phyloP scores from a whole-genome alignment of 1,140 invertebrate genomes.

The Gonioctena quinquepunctata region DNA sequence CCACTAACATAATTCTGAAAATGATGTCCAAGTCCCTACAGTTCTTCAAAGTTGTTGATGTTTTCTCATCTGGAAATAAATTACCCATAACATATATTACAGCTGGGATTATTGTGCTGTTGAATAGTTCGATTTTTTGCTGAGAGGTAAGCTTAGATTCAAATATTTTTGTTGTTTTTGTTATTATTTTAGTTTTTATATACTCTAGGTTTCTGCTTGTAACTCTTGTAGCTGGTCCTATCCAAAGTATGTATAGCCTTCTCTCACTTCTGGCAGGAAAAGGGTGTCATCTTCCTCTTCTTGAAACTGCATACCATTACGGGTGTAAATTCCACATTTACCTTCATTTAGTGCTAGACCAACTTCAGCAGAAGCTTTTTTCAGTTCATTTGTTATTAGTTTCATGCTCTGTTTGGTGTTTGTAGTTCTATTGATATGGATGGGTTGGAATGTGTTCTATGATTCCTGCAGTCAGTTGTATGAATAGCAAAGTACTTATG shows the following conservation, averaged over 20 bases:
- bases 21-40: too few relatives aligned
- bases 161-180: too few relatives aligned
- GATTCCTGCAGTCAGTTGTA: slow-evolving; percentile 35
- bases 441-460: slow-evolving; percentile 23
- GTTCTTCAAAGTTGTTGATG: slow-evolving; percentile 25
- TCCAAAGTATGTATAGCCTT: too few relatives aligned
- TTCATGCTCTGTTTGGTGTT: slow-evolving; percentile 15
- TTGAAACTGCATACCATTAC: too few relatives aligned
- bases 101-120: too few relatives aligned
- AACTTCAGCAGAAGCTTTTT: too few relatives aligned
- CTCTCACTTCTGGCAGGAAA: slow-evolving; percentile 27
- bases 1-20: too few relatives aligned
- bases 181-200: too few relatives aligned
- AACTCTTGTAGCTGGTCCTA: slow-evolving; percentile 33
- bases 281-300: slow-evolving; percentile 12
- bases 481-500: slow-evolving; percentile 44
- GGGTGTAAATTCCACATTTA: slow-evolving; percentile 34
- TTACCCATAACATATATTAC: too few relatives aligned
- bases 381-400: too few relatives aligned
- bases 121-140: too few relatives aligned
- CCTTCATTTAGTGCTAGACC: slow-evolving; percentile 26
- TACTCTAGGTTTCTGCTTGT: slow-evolving; percentile 13
- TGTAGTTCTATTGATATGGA: slow-evolving; percentile 24
- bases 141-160: too few relatives aligned
- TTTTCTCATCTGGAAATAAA: slow-evolving; percentile 13